Conservation (phyloP, 2,797 vertebrate genomes). For the Mus spretus region DNA sequence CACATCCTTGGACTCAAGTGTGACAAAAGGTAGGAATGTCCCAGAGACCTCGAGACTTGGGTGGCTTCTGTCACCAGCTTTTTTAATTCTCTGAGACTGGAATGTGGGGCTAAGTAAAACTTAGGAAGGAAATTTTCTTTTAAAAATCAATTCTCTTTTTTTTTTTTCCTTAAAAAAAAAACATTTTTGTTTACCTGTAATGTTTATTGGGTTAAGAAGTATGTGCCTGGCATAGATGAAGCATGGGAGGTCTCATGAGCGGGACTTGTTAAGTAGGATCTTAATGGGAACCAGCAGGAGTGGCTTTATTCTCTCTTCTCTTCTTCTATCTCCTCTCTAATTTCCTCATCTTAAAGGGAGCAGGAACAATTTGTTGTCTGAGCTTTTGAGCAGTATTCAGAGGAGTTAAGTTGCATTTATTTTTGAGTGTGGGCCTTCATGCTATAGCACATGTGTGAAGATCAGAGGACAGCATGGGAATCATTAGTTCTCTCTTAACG, state of each 20-base stretch:
- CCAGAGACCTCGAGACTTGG: background rate
- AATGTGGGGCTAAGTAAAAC: background rate
- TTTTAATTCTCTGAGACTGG: conserved; percentile 23
- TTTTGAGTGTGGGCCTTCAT: background rate
- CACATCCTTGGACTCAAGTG: background rate
- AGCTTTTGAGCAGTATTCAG: conserved; percentile 50
- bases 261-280: background rate
- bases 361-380: background rate
- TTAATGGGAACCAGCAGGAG: background rate
- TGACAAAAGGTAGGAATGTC: background rate
- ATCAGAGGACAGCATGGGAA: background rate
- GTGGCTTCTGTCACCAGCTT: background rate
- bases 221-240: background rate
- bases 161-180: background rate
- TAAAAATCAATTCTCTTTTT: background rate
- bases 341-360: conserved; percentile 46
- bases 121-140: background rate
- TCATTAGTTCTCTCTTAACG: background rate
- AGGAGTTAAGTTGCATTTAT: background rate
- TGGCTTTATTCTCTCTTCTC: background rate
- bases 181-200: background rate
- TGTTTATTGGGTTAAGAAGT: conserved; percentile 42
- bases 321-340: background rate
- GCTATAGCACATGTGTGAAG: background rate
- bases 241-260: background rate